These are phyloP conservation scores for Melanotaenia trifasciata DNA, from an alignment of 2,797 vertebrate genomes.

Conservation along the genomic window DNA sequence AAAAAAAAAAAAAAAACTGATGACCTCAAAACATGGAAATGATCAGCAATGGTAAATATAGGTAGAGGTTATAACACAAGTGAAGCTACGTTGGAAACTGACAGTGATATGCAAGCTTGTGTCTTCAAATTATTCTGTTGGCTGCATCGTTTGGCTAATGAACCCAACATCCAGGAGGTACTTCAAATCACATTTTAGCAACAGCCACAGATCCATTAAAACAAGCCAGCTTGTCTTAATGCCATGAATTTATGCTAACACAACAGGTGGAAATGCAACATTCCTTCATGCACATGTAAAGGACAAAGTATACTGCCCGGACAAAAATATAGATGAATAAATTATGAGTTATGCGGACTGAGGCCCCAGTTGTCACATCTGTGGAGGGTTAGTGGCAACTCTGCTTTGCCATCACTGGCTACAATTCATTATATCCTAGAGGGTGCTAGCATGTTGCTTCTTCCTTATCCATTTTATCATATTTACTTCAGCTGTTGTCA, in stretches of 20 bases:
- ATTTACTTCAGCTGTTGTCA: not conserved
- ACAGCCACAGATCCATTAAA: constrained; percentile 70
- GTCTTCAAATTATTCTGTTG: not conserved
- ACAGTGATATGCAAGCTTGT: constrained; percentile 25
- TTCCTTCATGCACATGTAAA: constrained; percentile 72
- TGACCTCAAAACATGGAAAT: constrained; percentile 80
- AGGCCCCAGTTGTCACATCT: constrained; percentile 1
- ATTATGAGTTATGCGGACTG: constrained; percentile 43
- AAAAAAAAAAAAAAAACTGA: constrained; percentile 36
- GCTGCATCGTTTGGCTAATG: constrained; percentile 19
- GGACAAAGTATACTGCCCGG: constrained; percentile 51
- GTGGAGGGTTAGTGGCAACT: not conserved
- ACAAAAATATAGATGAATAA: constrained; percentile 57
- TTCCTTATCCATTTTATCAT: not conserved
- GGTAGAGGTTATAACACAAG: constrained; percentile 70
- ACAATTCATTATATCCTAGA: not conserved
- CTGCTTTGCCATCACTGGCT: not conserved
- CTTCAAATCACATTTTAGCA: constrained; percentile 51
- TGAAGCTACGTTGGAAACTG: constrained; percentile 50
- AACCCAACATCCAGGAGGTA: constrained; percentile 42
- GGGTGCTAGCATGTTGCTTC: not conserved
- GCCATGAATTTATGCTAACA: constrained; percentile 59
- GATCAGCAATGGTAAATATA: constrained; percentile 77
- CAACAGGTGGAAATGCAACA: constrained; percentile 70
- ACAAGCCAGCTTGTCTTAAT: constrained; percentile 77